Percentiles rank a stretch among this genome's conserved stretches.
Conservation (phyloP, 2,797 vertebrate species). For the Sarcoramphus papa region DNA sequence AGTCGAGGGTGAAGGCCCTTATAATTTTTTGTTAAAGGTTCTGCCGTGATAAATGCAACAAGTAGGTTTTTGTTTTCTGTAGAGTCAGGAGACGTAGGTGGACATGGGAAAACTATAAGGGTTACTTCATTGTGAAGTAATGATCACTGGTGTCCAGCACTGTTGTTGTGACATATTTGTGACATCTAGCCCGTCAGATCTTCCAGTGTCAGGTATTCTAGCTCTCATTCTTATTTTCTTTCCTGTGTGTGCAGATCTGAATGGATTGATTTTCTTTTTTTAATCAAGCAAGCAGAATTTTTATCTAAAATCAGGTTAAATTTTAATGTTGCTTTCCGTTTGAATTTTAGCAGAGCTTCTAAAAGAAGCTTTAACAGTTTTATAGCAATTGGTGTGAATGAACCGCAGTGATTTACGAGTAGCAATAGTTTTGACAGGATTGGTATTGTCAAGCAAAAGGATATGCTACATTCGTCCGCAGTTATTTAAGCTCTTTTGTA, state of each 20-base stretch:
- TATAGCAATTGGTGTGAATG: background rate
- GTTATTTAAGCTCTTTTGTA: background rate
- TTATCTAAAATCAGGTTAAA: background rate
- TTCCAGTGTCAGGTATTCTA: background rate
- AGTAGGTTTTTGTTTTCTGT: background rate
- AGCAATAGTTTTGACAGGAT: background rate
- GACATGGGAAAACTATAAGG: too few species aligned
- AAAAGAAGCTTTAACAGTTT: background rate
- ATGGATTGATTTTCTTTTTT: background rate
- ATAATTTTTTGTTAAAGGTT: background rate
- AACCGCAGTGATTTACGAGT: background rate
- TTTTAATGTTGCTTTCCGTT: background rate
- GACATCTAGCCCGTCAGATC: background rate
- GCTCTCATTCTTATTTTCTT: background rate
- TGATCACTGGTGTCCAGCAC: background rate
- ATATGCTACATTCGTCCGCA: fast-evolving
- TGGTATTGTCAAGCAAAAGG: background rate
- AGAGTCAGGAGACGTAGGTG: background rate
- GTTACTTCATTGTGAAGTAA: background rate
- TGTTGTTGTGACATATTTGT: background rate
- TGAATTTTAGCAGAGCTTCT: background rate
- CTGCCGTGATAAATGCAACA: background rate
- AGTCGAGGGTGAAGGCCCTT: background rate
- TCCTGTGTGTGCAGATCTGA: background rate
- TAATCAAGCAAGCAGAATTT: background rate